Evolutionary conservation across 2,888 invertebrate species (phyloP).

Genomic region (Brachyopa scutellaris): DNA sequence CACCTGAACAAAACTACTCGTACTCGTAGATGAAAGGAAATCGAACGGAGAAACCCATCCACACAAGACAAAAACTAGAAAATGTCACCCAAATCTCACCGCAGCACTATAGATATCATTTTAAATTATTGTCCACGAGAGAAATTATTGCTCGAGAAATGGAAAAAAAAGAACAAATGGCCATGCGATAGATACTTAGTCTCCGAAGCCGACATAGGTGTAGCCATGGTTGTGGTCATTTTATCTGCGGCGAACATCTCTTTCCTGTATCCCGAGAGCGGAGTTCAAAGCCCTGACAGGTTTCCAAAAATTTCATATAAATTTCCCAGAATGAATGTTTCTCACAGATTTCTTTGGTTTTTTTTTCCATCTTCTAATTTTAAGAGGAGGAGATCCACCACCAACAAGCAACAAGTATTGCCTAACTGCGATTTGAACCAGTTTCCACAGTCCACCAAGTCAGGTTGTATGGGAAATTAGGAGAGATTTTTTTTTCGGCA

Average conservation of each 20-base stretch:
- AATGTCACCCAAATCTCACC: slow-evolving; percentile 64
- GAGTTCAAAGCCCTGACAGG: slow-evolving; percentile 73
- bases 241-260: slow-evolving; percentile 66
- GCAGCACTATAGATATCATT: slow-evolving; percentile 66
- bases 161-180: slow-evolving; percentile 43
- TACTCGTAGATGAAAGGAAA: slow-evolving; percentile 69
- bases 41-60: slow-evolving; percentile 33
- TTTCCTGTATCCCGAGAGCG: slow-evolving; percentile 59
- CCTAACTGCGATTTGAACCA: slow-evolving; percentile 68
- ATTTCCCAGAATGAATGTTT: slow-evolving; percentile 73
- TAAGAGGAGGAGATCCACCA: slow-evolving; percentile 20
- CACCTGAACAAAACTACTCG: slow-evolving; percentile 55
- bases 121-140: slow-evolving; percentile 62
- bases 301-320: slow-evolving; percentile 72
- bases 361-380: background rate
- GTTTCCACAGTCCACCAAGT: slow-evolving; percentile 39
- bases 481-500: slow-evolving; percentile 29
- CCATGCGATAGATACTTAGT: slow-evolving; percentile 30
- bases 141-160: slow-evolving; percentile 53
- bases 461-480: slow-evolving; percentile 63
- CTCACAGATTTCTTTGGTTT: slow-evolving; percentile 56
- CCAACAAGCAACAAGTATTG: slow-evolving; percentile 29
- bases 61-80: slow-evolving; percentile 9
- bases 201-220: slow-evolving; percentile 2
- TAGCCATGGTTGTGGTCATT: slow-evolving; percentile 31